A percentile compares a stretch with the other conserved stretches of the same genome.
Evolutionary conservation across 2,797 vertebrate species (phyloP).

Genomic region (Poeciliopsis turneri): DNA sequence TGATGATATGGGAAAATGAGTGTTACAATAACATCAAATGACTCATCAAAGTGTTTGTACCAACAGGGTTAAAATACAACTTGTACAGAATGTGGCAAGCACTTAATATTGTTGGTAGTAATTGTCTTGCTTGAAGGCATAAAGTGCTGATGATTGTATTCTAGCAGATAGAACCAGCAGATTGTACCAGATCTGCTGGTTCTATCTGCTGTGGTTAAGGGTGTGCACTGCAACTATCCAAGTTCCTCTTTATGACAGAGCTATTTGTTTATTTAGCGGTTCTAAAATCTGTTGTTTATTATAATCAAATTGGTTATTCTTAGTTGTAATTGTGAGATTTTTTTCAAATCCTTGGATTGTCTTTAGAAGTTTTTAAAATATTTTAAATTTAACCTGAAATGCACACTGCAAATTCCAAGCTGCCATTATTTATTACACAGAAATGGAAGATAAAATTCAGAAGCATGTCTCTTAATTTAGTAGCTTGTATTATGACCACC

Average conservation of each 20-base stretch:
- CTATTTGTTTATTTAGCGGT: background rate
- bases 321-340: background rate
- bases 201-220: background rate
- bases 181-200: background rate
- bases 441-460: background rate
- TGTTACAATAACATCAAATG: slow-evolving; percentile 12
- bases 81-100: slow-evolving; percentile 15
- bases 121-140: slow-evolving; percentile 3
- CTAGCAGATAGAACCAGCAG: no score
- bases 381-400: background rate
- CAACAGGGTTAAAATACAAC: slow-evolving; percentile 4
- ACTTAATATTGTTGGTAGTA: slow-evolving; percentile 9
- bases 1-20: background rate
- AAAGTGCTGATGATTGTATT: background rate
- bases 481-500: background rate
- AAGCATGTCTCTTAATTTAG: background rate
- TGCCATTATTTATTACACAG: background rate
- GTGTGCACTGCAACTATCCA: background rate
- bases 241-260: background rate
- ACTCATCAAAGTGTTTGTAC: slow-evolving; percentile 25
- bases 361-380: background rate
- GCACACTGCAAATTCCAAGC: background rate
- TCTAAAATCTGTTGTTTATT: background rate
- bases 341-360: background rate
- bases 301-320: background rate